phyloP scores from a whole-genome alignment of 1,140 invertebrate genomes.

The Solenopsis invicta region DNA sequence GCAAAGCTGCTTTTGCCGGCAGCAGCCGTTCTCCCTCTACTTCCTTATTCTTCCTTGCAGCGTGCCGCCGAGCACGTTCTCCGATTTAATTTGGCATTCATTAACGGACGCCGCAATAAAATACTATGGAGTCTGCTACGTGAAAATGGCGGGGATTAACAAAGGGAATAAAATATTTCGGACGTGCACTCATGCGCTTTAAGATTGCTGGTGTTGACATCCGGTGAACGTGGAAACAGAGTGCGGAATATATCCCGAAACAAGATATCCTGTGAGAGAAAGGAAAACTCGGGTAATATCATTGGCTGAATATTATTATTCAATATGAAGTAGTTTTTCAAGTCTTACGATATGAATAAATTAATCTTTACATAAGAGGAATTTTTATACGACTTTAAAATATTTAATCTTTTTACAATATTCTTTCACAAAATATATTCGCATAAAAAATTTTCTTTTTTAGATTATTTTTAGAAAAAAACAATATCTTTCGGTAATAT shows the following conservation, averaged over 20 bases:
- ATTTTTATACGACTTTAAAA: neutral
- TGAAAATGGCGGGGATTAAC: slow-evolving; percentile 59
- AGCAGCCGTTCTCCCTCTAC: neutral
- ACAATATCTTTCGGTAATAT: too few relatives aligned
- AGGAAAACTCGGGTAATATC: neutral
- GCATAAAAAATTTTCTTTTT: neutral
- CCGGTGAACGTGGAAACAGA: neutral
- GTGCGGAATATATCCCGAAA: neutral
- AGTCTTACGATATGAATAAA: neutral
- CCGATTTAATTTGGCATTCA: slow-evolving; percentile 69
- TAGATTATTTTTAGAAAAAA: neutral
- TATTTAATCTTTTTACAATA: neutral
- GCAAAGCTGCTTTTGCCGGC: slow-evolving; percentile 29
- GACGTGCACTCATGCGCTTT: neutral
- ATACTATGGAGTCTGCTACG: slow-evolving; percentile 49
- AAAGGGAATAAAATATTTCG: slow-evolving; percentile 63
- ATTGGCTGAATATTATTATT: neutral
- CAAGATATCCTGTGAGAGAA: neutral
- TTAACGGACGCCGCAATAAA: slow-evolving; percentile 62
- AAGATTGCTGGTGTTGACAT: slow-evolving; percentile 33
- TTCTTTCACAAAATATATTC: neutral
- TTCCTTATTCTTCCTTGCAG: slow-evolving; percentile 37
- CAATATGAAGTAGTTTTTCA: neutral
- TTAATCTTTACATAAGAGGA: neutral
- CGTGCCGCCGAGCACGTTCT: slow-evolving; percentile 53